Base-by-base conservation (phyloP, 2,113 vertebrate genomes). In the Ochotona princeps region DNA sequence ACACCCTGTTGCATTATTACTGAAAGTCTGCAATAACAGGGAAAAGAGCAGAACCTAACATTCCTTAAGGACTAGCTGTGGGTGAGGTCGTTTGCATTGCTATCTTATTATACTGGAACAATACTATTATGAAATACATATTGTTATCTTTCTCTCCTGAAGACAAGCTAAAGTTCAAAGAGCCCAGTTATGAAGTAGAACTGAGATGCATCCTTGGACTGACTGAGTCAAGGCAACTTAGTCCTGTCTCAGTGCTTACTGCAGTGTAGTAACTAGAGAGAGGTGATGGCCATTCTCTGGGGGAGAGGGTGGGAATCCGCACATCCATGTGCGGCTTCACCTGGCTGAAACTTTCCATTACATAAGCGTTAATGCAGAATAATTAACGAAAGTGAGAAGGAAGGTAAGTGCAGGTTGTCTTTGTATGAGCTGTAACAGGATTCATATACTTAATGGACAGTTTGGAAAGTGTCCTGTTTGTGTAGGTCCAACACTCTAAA, bases 391-490 rank as follows among this genome's bases (percentile, higher is more conserved):
- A 80, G n/a, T 65, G 35, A 65, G 26, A 83, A 30, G 66, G 28
- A 78, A 90, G 20, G 44, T 18, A 63, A 83, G 13, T 81, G 25
- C 30, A 72, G 32, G 28, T 32, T 93, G 87, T 17, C 69, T 87
- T 57, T 89, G 26, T 35, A 8, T 79, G 25, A 92, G 51, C 69
- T 75, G 47, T 84, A 15, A 80, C 76, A 35, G 28, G 35, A 63
- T 74, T 35, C 26, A 60, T n/a, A 49, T 8, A 38, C 35, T 91
- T 94, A 51, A 61, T 73, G 7, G 38, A 18, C 32, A 4, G 92
- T 95, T 93, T 87, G 5, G 72, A 82, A 92, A 87, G 26, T 61
- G 74, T 60, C 8, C 75, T 67, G 74, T 83, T 91, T 87, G 6
- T 80, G 47, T 1, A 75, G 21, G 83, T 89, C 86, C 47, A 93